phyloP scores from a whole-genome alignment of 2,797 vertebrate species.

The Channallabes apus region DNA sequence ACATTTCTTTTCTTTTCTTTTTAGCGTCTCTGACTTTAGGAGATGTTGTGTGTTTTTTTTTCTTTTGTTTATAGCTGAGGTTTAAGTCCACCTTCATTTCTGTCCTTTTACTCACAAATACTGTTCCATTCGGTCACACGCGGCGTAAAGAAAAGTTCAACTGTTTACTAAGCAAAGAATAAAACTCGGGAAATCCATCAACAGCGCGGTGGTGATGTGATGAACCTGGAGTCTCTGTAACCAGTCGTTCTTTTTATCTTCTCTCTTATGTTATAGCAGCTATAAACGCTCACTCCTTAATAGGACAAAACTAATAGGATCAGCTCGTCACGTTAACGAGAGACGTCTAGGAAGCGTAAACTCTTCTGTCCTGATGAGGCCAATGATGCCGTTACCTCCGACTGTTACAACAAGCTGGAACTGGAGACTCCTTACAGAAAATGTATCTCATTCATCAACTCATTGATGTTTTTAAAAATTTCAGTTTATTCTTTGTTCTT shows the following conservation, averaged over 20 bases:
- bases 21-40: background rate
- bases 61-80: background rate
- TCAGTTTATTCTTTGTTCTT: too few relatives aligned
- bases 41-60: background rate
- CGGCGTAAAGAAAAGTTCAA: background rate
- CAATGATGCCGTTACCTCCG: background rate
- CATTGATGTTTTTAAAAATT: too few relatives aligned
- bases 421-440: conserved; percentile 9
- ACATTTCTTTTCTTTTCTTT: background rate
- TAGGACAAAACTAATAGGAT: background rate
- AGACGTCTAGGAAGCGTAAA: background rate
- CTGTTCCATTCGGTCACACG: background rate
- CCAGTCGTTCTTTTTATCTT: background rate
- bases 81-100: background rate
- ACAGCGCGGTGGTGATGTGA: too few relatives aligned
- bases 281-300: background rate
- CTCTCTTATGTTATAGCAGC: background rate
- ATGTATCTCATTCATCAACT: background rate
- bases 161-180: background rate
- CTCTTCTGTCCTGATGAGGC: background rate
- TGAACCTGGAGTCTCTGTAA: background rate
- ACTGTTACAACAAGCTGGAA: background rate
- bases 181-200: background rate
- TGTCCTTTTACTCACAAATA: background rate
- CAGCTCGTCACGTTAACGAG: too few relatives aligned